Conservation (phyloP, 1,140 invertebrate genomes). For the Trissolcus basalis region DNA sequence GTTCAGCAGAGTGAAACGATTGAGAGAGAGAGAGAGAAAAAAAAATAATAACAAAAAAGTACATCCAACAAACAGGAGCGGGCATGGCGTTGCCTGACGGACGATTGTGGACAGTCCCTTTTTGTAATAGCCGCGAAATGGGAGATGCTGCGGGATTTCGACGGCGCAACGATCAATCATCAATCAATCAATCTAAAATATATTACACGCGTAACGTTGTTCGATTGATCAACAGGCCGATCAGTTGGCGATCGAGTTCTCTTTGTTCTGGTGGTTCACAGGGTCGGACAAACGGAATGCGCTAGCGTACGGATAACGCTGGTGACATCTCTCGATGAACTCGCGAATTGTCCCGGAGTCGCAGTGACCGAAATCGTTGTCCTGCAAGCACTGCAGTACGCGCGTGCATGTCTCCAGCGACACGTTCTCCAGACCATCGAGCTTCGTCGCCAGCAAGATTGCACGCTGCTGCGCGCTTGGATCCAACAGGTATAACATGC, state of each 20-base stretch:
- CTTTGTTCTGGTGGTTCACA: constrained; percentile 71
- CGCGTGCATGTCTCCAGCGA: constrained; percentile 84
- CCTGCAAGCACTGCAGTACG: constrained; percentile 84
- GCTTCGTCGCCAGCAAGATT: constrained; percentile 79
- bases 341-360: constrained; percentile 79
- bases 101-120: constrained; percentile 3
- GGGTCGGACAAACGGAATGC: constrained; percentile 79
- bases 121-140: constrained; percentile 1
- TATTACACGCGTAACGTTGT: constrained; percentile 54
- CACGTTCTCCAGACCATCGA: constrained; percentile 79
- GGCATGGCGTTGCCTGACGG: background rate
- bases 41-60: background rate
- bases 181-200: constrained; percentile 54
- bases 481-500: constrained; percentile 83
- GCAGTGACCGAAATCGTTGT: constrained; percentile 86
- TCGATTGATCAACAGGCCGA: constrained; percentile 57
- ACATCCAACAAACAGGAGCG: background rate
- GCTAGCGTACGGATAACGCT: constrained; percentile 84
- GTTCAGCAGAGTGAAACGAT: background rate
- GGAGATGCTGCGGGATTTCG: constrained; percentile 16
- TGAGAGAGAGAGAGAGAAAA: background rate
- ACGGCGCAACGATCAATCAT: constrained; percentile 21
- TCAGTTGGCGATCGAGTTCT: constrained; percentile 76
- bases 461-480: constrained; percentile 79
- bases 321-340: constrained; percentile 84